Conservation (phyloP, 2,888 invertebrate species). For the Chloroclystis v-ata region DNA sequence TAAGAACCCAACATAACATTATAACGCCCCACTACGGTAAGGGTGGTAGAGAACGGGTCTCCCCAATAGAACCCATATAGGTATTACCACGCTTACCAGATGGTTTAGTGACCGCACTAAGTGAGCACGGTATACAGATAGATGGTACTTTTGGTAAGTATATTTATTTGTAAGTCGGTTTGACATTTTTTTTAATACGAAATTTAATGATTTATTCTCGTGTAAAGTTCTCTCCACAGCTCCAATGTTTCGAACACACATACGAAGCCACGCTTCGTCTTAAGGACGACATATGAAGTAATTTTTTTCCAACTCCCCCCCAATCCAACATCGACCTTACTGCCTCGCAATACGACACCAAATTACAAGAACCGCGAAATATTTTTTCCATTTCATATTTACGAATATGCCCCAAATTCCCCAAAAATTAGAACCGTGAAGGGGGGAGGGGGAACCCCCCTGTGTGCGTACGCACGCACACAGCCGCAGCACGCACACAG, state of each 20-base stretch:
- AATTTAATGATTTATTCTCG: not conserved
- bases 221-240: constrained; percentile 41
- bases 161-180: no score
- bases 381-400: constrained; percentile 80
- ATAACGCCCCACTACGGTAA: no score
- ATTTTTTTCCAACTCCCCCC: constrained; percentile 68
- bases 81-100: no score
- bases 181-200: no score
- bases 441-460: constrained; percentile 42
- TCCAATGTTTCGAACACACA: constrained; percentile 63
- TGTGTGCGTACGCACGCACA: constrained; percentile 45
- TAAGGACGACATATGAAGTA: constrained; percentile 79
- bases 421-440: constrained; percentile 80
- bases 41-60: no score
- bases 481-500: constrained; percentile 11
- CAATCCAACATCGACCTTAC: constrained; percentile 47
- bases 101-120: no score
- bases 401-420: constrained; percentile 80
- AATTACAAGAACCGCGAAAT: constrained; percentile 58
- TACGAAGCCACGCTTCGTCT: constrained; percentile 77
- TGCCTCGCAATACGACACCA: constrained; percentile 37
- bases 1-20: no score
- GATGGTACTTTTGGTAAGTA: no score
- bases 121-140: no score
- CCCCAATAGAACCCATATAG: no score